Base-by-base conservation (phyloP, 37 sponge, comb jelly and placozoan genomes). In the Bolinopsis microptera region DNA sequence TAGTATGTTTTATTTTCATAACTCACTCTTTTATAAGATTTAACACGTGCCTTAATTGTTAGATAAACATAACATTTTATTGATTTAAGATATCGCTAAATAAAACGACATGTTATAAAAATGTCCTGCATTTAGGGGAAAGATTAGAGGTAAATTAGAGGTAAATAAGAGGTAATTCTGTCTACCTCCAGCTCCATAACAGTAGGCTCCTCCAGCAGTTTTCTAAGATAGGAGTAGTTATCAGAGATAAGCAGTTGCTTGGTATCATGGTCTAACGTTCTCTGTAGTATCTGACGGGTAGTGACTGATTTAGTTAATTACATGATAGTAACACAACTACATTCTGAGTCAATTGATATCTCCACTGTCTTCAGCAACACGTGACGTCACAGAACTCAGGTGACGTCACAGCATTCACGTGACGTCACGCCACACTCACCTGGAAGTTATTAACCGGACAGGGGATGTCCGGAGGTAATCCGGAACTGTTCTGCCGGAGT, bases 221-320 rank as follows among this genome's bases (percentile, higher is more conserved):
- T 86, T 38, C 90, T 39, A 35, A 86, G 35, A 30, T 86, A 86
- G 30, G 28, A 86, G 90, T 86, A 86, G 61, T 86, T 86, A 0
- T 86, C 90, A 21, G 90, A 39, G 1, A n/a, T 16, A 13, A 86
- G 61, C 25, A 86, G 90, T 3, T 86, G 41, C 26, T 41, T 39
- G 23, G 48, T 39, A 9, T 86, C 90, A 3, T 13, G 23, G 3
- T 86, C 90, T 1, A 39, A 27, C 2, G 90, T 86, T 2, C 61
- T 40, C 18, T n/a, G 61, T 28, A 86, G 41, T 5, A 86, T 86
- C 48, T 86, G 90, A 80, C n/a, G n/a, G n/a, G n/a, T n/a, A n/a
- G n/a, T n/a, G n/a, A n/a, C n/a, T n/a, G 68, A 67, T 22, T 67
- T 67, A 67, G 21, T 67, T 67, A n/a, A n/a, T n/a, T n/a, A n/a